phyloP scores from a whole-genome alignment of 2,113 vertebrate species.

The Hydrolagus affinis region DNA sequence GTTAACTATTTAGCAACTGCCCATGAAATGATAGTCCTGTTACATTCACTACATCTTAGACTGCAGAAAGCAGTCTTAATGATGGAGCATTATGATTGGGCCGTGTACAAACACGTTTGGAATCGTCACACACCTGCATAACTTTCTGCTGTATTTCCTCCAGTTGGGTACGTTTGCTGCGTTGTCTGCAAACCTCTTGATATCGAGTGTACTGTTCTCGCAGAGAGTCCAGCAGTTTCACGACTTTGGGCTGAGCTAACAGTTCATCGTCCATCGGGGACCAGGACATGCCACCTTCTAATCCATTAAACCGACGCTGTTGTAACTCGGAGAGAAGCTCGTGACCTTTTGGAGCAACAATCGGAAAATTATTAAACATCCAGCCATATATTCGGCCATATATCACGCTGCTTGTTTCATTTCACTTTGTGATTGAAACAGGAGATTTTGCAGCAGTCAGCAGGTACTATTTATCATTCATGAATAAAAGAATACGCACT shows the following conservation, averaged over 20 bases:
- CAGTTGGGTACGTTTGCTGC: slow-evolving; percentile 88
- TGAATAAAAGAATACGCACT: not conserved
- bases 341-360: slow-evolving; percentile 64
- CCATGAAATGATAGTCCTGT: no score
- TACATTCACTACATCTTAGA: no score
- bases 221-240: slow-evolving; percentile 91
- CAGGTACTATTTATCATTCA: not conserved
- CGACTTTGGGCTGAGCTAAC: slow-evolving; percentile 91
- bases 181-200: slow-evolving; percentile 88
- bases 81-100: not conserved
- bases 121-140: slow-evolving; percentile 76
- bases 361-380: not conserved
- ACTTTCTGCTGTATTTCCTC: slow-evolving; percentile 96
- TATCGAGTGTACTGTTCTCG: slow-evolving; percentile 89
- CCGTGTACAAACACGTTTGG: not conserved
- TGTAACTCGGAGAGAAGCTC: slow-evolving; percentile 91
- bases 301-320: slow-evolving; percentile 88
- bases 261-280: slow-evolving; percentile 96
- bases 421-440: not conserved
- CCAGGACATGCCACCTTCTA: slow-evolving; percentile 84
- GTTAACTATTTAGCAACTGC: no score
- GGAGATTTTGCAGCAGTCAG: not conserved
- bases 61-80: no score
- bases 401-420: not conserved
- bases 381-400: not conserved